These are phyloP conservation scores for Eilema depressum DNA, from an alignment of 2,888 invertebrate genomes.

Conservation along the genomic window DNA sequence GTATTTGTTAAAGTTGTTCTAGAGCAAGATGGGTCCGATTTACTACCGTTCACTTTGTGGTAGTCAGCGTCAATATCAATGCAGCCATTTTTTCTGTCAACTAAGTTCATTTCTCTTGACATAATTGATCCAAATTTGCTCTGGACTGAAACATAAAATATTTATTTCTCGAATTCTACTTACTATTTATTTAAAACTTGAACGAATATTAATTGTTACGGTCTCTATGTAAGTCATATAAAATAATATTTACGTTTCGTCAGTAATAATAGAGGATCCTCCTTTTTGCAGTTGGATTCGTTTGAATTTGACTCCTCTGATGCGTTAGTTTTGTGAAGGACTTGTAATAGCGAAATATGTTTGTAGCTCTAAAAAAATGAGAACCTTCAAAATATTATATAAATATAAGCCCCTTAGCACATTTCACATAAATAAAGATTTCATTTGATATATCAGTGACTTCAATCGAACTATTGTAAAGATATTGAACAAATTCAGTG, in stretches of 20 bases:
- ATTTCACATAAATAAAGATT: background rate
- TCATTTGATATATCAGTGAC: no score
- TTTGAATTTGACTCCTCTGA: slow-evolving; percentile 48
- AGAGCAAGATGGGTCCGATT: slow-evolving; percentile 59
- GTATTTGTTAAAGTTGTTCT: slow-evolving; percentile 54
- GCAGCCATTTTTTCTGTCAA: slow-evolving; percentile 49
- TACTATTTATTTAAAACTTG: background rate
- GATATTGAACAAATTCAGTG: background rate
- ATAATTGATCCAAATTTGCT: slow-evolving; percentile 75
- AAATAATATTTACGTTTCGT: slow-evolving; percentile 68
- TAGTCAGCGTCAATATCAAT: slow-evolving; percentile 68
- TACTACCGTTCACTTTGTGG: slow-evolving; percentile 55
- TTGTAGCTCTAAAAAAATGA: slow-evolving; percentile 66
- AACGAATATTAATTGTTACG: background rate
- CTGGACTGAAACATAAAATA: slow-evolving; percentile 68
- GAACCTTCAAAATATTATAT: background rate
- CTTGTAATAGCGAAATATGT: slow-evolving; percentile 77
- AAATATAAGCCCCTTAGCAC: background rate
- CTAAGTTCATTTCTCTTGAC: slow-evolving; percentile 68
- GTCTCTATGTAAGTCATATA: background rate
- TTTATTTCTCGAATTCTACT: background rate
- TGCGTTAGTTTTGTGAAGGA: slow-evolving; percentile 78
- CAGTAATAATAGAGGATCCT: slow-evolving; percentile 73
- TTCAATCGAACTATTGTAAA: background rate
- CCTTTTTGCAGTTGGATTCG: slow-evolving; percentile 51